Evolutionary conservation across 2,113 vertebrate species (phyloP), one percentile per base, ranked within the genome.

Genomic region (Zosterops japonicus): DNA sequence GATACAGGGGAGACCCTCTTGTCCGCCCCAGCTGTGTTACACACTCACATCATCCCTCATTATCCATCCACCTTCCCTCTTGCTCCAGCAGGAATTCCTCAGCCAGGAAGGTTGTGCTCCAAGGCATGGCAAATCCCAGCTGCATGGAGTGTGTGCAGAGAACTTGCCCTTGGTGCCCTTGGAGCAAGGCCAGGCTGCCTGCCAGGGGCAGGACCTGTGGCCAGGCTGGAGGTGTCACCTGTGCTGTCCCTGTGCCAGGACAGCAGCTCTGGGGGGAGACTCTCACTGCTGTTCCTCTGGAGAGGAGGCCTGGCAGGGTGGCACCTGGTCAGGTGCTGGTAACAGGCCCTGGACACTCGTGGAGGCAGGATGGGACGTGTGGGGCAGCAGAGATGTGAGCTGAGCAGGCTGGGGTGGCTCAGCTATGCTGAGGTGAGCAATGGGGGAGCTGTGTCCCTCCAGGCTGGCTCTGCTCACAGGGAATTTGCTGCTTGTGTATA

Each of bases 281-380:
- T 20, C 47, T 25, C 23, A 1, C 59, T 50, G 60, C 70, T 65
- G 28, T 2, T 41, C 21, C 53, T 52, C 21, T 20, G 29, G 17
- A 42, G 25, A 64, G n/a, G 8, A 53, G 36, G 44, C 35, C 75
- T 29, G 44, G 59, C 15, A 23, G 81, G 46, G 7, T 36, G 53
- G 47, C 13, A 55, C 9, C 64, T 52, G 7, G 2, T 14, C 16
- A 27, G 83, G 11, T 8, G 3, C 13, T 31, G 36, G 24, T 39
- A 0, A 8, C 29, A 2, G 6, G 15, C 41, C 19, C 50, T 64
- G 86, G 31, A 3, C 28, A 1, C 1, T 49, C 72, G 47, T 12
- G 35, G 57, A 46, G 46, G 28, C 33, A n/a, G 47, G 61, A 41
- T 52, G 74, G 75, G 52, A 28, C 23, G 28, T 3, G 3, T 33